Base-by-base conservation (phyloP, 2,888 invertebrate species). In the Hylaea fasciaria region DNA sequence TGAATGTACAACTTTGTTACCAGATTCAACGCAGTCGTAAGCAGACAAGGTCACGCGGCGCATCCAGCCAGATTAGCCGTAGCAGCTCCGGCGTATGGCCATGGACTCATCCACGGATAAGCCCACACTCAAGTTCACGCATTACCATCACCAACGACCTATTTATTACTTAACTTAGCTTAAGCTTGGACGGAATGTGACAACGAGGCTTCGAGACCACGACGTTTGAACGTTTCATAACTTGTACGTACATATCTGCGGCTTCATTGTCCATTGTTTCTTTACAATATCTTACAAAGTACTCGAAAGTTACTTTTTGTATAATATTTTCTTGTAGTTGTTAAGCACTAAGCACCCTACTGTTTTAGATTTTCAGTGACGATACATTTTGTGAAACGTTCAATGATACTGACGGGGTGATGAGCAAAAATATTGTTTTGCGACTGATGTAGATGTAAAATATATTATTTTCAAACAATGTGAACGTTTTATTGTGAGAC, bases 21-120 rank as follows among this genome's bases (percentile, higher is more conserved):
- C 76, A 94, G 94, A 57, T 94, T 94, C 83, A 94, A 94, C 77
- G 94, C 94, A 0, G 90, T 94, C 12, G 94, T 94, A 0, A 93
- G 93, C 82, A 91, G 92, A 74, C 82, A 86, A 64, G 94, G 94
- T 0, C 94, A 94, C 62, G 93, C 93, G 0, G 89, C 89, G 55
- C 94, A 94, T 69, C 94, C 94, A 2, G 93, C 86, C 0, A 78
- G 78, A 29, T 81, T 83, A 28, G 79, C 86, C 12, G 85, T 87
- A 9, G 91, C 90, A 1, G 89, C 90, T 0, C 86, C 85, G 32
- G 32, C 32, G 10, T 68, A 74, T 32, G 85, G 78, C 16, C 90
- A 90, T 63, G 92, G 91, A 39, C 81, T 81, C 54, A 68, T 83
- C 68, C 82, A 82, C 68, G 87, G 88, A 70, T 89, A 91, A 70